These are phyloP conservation scores for Sebastolobus alascanus DNA, from an alignment of 2,797 vertebrate genomes.

Conservation along the genomic window DNA sequence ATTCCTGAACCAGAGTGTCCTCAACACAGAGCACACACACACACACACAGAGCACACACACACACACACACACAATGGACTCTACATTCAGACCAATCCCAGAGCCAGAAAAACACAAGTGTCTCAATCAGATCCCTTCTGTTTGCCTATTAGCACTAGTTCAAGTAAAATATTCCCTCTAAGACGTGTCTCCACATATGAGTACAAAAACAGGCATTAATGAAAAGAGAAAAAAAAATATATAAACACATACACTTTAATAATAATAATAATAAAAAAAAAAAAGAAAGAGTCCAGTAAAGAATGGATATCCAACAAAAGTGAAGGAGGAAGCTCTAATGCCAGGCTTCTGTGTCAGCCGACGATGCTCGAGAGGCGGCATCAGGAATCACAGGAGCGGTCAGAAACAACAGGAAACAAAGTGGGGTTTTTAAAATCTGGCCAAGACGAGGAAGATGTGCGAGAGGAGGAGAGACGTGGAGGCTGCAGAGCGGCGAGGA, in stretches of 20 bases:
- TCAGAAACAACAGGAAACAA: constrained; percentile 40
- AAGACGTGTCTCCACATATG: constrained; percentile 46
- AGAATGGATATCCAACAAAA: constrained; percentile 60
- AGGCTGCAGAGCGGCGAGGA: constrained; percentile 35
- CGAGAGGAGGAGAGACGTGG: constrained; percentile 21
- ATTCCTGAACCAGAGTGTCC: constrained; percentile 70
- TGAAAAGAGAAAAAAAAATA: constrained; percentile 55
- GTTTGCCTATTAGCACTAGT: constrained; percentile 65
- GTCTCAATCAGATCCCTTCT: constrained; percentile 60
- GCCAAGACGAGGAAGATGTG: constrained; percentile 20
- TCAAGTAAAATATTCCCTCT: constrained; percentile 76
- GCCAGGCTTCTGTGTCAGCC: constrained; percentile 53
- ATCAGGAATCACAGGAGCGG: constrained; percentile 53
- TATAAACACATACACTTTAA: constrained; percentile 75
- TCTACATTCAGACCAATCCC: constrained; percentile 68
- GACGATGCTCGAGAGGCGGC: constrained; percentile 30
- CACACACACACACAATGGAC: constrained; percentile 20
- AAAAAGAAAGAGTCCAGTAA: constrained; percentile 46
- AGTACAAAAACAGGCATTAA: constrained; percentile 77
- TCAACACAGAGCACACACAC: constrained; percentile 65
- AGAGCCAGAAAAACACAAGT: constrained; percentile 68
- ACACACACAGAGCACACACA: constrained; percentile 3
- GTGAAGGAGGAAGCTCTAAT: constrained; percentile 59
- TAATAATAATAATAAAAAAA: constrained; percentile 50
- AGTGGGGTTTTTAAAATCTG: constrained; percentile 24